Evolutionary conservation across 2,888 invertebrate species (phyloP).

Genomic region (Helleia helle): DNA sequence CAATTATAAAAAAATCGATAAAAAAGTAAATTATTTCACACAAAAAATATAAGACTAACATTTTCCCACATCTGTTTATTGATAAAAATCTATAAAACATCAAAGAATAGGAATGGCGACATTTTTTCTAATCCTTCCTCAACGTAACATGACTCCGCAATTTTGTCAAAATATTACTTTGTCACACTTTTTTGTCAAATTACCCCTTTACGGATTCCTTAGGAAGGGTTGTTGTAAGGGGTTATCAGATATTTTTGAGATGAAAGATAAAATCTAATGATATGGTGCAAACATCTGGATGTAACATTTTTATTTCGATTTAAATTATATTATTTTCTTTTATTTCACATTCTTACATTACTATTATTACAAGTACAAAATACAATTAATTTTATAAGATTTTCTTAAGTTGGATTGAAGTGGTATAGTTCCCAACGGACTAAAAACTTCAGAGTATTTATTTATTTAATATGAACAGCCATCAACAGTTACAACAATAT

Average conservation of each 20-base stretch:
- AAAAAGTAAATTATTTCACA: not conserved
- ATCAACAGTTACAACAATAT: too few species aligned
- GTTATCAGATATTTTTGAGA: slow-evolving; percentile 52
- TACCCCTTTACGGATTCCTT: slow-evolving; percentile 41
- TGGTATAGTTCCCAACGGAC: too few species aligned
- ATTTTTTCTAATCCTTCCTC: slow-evolving; percentile 20
- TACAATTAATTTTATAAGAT: too few species aligned
- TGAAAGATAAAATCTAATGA: slow-evolving; percentile 46
- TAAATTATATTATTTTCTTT: too few species aligned
- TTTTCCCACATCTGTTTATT: slow-evolving; percentile 15
- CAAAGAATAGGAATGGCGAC: slow-evolving; percentile 12
- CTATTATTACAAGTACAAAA: too few species aligned
- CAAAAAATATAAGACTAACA: not conserved
- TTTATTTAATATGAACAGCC: too few species aligned
- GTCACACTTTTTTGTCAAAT: slow-evolving; percentile 39
- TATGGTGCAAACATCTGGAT: slow-evolving; percentile 20
- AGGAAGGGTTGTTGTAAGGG: slow-evolving; percentile 35
- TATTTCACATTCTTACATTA: too few species aligned
- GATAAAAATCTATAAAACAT: slow-evolving; percentile 1
- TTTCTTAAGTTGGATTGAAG: too few species aligned
- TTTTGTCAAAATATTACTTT: slow-evolving; percentile 71
- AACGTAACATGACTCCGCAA: slow-evolving; percentile 54
- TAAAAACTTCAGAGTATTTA: too few species aligned
- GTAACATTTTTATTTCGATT: slow-evolving; percentile 11
- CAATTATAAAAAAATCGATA: not conserved